Evolutionary conservation across 2,888 invertebrate species (phyloP).

Genomic region (Hyles lineata): DNA sequence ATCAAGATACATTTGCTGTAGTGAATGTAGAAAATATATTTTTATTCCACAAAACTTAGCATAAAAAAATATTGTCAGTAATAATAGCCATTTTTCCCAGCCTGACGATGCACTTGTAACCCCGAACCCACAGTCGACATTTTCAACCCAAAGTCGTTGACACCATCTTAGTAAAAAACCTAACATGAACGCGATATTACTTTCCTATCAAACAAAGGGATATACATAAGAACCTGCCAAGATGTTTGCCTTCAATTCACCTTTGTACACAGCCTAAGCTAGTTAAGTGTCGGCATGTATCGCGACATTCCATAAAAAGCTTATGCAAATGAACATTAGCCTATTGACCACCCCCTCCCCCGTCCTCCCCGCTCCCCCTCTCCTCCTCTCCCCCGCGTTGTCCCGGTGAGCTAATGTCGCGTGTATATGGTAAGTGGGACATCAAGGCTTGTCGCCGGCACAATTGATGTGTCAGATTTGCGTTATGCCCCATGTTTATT

Average conservation of each 20-base stretch:
- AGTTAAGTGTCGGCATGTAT: not conserved
- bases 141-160: not conserved
- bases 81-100: too few species aligned
- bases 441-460: not conserved
- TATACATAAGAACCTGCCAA: not conserved
- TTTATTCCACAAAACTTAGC: too few species aligned
- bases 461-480: slow-evolving; percentile 8
- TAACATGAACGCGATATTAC: not conserved
- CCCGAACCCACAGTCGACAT: too few species aligned
- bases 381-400: not conserved
- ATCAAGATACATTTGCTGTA: too few species aligned
- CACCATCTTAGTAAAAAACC: not conserved
- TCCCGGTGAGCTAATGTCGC: not conserved
- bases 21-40: too few species aligned
- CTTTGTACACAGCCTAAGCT: slow-evolving; percentile 49
- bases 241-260: slow-evolving; percentile 52
- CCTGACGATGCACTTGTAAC: too few species aligned
- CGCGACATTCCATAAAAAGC: slow-evolving; percentile 22
- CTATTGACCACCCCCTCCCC: not conserved
- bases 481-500: not conserved
- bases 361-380: not conserved
- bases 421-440: slow-evolving; percentile 6
- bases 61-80: too few species aligned
- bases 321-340: slow-evolving; percentile 9
- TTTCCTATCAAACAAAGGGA: not conserved